Conservation (phyloP, 2,888 invertebrate genomes). For the Oscheius sp. region DNA sequence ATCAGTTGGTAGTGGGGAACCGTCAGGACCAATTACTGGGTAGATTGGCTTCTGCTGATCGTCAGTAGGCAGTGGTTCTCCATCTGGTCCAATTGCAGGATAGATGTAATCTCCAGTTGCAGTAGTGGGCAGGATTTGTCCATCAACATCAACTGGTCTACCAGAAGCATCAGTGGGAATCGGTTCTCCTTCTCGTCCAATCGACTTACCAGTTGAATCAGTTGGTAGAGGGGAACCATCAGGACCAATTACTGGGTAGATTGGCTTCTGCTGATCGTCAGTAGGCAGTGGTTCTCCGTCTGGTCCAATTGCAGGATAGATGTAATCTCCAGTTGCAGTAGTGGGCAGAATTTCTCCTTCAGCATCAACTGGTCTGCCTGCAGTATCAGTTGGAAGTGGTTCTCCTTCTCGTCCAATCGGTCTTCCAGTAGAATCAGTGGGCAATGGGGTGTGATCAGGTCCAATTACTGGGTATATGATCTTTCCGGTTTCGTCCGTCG, state of each 20-base stretch:
- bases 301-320: slow-evolving; percentile 37
- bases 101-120: slow-evolving; percentile 29
- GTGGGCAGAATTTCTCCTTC: slow-evolving; percentile 50
- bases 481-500: slow-evolving; percentile 58
- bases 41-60: slow-evolving; percentile 47
- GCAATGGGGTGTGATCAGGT: slow-evolving; percentile 45
- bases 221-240: slow-evolving; percentile 45
- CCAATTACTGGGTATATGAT: slow-evolving; percentile 32
- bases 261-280: slow-evolving; percentile 19
- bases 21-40: slow-evolving; percentile 39
- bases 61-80: slow-evolving; percentile 48
- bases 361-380: slow-evolving; percentile 49
- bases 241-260: slow-evolving; percentile 36
- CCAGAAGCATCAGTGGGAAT: slow-evolving; percentile 43
- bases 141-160: slow-evolving; percentile 28
- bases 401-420: slow-evolving; percentile 23
- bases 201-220: slow-evolving; percentile 25
- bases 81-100: slow-evolving; percentile 23
- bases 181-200: slow-evolving; percentile 34
- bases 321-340: slow-evolving; percentile 43
- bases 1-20: slow-evolving; percentile 59
- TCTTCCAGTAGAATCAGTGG: slow-evolving; percentile 45
- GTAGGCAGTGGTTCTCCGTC: slow-evolving; percentile 35
- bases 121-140: slow-evolving; percentile 40
- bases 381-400: slow-evolving; percentile 42